Evolutionary conservation across 2,888 invertebrate genomes (phyloP).

Genomic region (Sylvicola cinctus): DNA sequence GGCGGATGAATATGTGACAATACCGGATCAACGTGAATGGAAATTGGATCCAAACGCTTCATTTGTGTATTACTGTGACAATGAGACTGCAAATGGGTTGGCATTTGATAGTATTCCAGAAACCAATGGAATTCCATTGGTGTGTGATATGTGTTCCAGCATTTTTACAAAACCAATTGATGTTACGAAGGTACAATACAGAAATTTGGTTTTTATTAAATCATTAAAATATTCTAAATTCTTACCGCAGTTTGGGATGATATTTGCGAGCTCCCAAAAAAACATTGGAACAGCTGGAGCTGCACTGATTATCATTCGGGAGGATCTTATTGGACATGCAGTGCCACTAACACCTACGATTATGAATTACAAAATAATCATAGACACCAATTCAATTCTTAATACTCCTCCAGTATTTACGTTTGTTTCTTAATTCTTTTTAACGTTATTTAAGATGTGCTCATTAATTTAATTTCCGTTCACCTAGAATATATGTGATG

Average conservation of each 20-base stretch:
- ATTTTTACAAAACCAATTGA: constrained; percentile 77
- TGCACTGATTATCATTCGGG: constrained; percentile 75
- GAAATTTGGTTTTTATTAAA: neutral
- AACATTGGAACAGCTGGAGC: constrained; percentile 93
- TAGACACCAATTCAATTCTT: constrained; percentile 71
- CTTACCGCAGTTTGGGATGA: constrained; percentile 87
- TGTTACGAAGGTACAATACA: constrained; percentile 51
- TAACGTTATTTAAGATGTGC: constrained; percentile 2
- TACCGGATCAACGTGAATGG: constrained; percentile 62
- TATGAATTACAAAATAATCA: constrained; percentile 64
- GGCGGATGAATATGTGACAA: constrained; percentile 42
- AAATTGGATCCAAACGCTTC: constrained; percentile 75
- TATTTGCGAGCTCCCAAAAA: constrained; percentile 94
- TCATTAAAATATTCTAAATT: too few species aligned
- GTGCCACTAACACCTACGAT: constrained; percentile 63
- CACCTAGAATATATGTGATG: constrained; percentile 71
- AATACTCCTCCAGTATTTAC: constrained; percentile 93
- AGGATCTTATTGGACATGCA: constrained; percentile 69
- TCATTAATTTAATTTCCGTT: constrained; percentile 12
- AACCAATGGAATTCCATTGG: constrained; percentile 65
- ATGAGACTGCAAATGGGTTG: constrained; percentile 88
- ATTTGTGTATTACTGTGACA: constrained; percentile 91
- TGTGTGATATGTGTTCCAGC: constrained; percentile 96
- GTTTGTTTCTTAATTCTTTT: constrained; percentile 38
- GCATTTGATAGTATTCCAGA: constrained; percentile 69